Percentiles rank a stretch among this genome's conserved stretches.
These are phyloP conservation scores for Spisula subtruncata DNA, from an alignment of 2,888 invertebrate species.

Conservation along the genomic window DNA sequence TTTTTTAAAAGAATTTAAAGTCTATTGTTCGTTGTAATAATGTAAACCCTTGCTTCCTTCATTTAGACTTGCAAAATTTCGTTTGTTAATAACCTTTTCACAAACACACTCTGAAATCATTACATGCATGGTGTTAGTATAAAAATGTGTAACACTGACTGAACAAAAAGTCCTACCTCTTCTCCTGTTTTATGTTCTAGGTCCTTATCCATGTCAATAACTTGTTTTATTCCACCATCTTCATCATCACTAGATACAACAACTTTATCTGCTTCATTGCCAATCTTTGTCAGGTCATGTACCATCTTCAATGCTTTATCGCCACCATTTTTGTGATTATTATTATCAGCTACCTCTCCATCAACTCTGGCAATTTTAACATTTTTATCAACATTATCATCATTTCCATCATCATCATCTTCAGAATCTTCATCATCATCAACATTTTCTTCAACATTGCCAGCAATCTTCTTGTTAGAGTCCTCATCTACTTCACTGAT, in stretches of 20 bases:
- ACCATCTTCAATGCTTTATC: neutral
- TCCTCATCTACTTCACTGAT: conserved; percentile 4
- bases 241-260: neutral
- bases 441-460: too few relatives aligned
- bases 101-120: too few relatives aligned
- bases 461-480: neutral
- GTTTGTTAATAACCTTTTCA: neutral
- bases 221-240: neutral
- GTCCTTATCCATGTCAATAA: neutral
- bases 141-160: too few relatives aligned
- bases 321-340: neutral
- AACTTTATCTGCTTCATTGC: neutral
- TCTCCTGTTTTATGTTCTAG: neutral
- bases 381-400: conserved; percentile 34
- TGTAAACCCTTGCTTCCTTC: neutral
- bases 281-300: neutral
- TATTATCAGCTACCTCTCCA: neutral
- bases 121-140: too few relatives aligned
- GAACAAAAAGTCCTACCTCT: neutral
- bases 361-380: neutral
- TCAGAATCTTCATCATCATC: conserved; percentile 33
- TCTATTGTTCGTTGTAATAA: neutral
- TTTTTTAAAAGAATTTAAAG: too few relatives aligned
- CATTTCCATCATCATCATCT: conserved; percentile 42
- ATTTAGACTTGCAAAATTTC: too few relatives aligned